Evolutionary conservation across 2,888 invertebrate species (phyloP).

Genomic region (Leptura quadrifasciata): DNA sequence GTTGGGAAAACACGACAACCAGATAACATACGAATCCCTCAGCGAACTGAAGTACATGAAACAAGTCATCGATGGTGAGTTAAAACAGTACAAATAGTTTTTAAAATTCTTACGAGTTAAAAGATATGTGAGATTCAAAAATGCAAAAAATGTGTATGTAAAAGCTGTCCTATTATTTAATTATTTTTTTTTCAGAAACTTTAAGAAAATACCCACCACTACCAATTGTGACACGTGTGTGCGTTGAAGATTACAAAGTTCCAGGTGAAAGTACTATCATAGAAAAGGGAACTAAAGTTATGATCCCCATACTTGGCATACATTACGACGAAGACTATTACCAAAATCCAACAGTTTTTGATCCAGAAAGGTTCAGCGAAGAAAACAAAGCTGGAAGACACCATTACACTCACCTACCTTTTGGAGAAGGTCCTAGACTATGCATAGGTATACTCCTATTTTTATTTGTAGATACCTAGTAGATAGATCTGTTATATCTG

Average conservation of each 20-base stretch:
- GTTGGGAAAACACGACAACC: constrained; percentile 50
- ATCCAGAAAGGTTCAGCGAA: constrained; percentile 61
- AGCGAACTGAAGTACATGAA: constrained; percentile 58
- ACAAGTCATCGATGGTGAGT: constrained; percentile 58
- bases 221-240: constrained; percentile 52
- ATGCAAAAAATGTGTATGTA: too few species aligned
- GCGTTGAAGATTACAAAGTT: constrained; percentile 57
- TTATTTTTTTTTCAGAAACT: constrained; percentile 62
- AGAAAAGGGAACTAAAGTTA: constrained; percentile 62
- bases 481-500: too few species aligned
- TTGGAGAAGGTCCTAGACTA: constrained; percentile 48
- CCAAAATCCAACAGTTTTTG: constrained; percentile 60
- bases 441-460: constrained; percentile 48
- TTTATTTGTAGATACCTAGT: too few species aligned
- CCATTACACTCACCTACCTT: background rate
- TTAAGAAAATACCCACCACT: constrained; percentile 68
- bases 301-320: constrained; percentile 64
- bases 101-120: too few species aligned
- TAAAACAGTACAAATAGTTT: too few species aligned
- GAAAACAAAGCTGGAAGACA: constrained; percentile 52
- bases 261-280: constrained; percentile 52
- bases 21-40: constrained; percentile 58
- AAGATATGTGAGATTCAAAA: too few species aligned
- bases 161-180: too few species aligned
- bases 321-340: constrained; percentile 58